Conservation (phyloP, 2,888 invertebrate genomes). For the Cantharis flavilabris region DNA sequence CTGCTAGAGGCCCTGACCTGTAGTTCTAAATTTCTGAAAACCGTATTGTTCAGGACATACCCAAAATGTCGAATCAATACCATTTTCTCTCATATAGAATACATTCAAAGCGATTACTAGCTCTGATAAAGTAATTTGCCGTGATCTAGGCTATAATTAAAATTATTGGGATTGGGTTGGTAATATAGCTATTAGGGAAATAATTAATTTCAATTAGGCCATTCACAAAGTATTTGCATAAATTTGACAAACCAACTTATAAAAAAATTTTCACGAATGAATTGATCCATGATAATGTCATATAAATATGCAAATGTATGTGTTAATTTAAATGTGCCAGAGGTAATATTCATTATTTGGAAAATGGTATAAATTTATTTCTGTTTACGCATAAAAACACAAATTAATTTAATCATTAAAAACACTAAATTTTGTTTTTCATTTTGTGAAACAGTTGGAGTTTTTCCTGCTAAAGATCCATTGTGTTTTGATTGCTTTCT, state of each 20-base stretch:
- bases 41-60: neutral
- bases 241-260: neutral
- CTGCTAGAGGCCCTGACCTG: neutral
- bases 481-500: neutral
- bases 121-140: neutral
- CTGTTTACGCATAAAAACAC: neutral
- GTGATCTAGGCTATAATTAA: neutral
- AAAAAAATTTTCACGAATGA: neutral
- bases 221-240: neutral
- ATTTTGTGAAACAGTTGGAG: neutral
- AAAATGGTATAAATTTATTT: neutral
- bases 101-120: neutral
- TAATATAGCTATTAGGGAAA: neutral
- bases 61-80: neutral
- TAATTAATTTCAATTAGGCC: neutral
- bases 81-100: neutral
- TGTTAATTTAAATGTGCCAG: neutral
- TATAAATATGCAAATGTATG: neutral
- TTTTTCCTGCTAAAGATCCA: neutral
- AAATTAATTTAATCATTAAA: neutral
- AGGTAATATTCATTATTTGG: neutral
- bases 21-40: neutral
- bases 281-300: neutral
- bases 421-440: neutral
- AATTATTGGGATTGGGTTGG: neutral